A percentile compares a stretch with the other conserved stretches of the same genome.
phyloP scores from a whole-genome alignment of 2,797 vertebrate species.

The Australoheros facetus region DNA sequence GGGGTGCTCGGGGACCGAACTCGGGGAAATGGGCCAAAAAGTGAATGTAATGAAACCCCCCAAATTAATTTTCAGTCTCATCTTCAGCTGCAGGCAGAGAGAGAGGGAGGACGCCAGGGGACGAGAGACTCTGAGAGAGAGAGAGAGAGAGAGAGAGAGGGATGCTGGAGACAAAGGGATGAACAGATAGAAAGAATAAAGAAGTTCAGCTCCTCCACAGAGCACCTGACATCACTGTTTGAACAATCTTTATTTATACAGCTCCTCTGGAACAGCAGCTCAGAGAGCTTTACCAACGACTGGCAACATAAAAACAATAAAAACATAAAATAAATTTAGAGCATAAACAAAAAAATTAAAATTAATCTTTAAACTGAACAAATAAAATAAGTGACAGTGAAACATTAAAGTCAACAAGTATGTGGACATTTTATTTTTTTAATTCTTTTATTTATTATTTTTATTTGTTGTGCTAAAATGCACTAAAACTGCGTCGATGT shows the following conservation, averaged over 20 bases:
- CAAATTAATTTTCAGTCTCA: constrained; percentile 80
- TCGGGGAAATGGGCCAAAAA: constrained; percentile 80
- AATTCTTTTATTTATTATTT: neutral
- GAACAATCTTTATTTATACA: neutral
- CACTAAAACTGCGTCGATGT: too few relatives aligned
- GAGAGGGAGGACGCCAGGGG: neutral
- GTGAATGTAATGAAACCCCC: constrained; percentile 79
- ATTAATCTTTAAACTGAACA: neutral
- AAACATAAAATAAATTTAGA: neutral
- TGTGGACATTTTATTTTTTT: neutral
- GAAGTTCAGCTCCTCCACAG: neutral
- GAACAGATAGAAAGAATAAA: constrained; percentile 1
- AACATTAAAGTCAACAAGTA: neutral
- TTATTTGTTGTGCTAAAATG: too few relatives aligned
- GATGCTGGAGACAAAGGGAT: constrained; percentile 12
- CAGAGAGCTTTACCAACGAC: neutral
- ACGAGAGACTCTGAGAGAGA: neutral
- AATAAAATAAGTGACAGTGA: neutral
- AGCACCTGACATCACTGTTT: neutral
- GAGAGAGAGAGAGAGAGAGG: neutral
- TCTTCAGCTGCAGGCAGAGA: constrained; percentile 73
- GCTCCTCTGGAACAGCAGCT: neutral
- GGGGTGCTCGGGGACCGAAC: constrained; percentile 69
- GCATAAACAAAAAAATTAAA: neutral
- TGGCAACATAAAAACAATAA: too few relatives aligned